Percentiles rank a stretch among this genome's conserved stretches.
Conservation (phyloP, 2,797 vertebrate genomes). For the Enteromius fasciolatus region DNA sequence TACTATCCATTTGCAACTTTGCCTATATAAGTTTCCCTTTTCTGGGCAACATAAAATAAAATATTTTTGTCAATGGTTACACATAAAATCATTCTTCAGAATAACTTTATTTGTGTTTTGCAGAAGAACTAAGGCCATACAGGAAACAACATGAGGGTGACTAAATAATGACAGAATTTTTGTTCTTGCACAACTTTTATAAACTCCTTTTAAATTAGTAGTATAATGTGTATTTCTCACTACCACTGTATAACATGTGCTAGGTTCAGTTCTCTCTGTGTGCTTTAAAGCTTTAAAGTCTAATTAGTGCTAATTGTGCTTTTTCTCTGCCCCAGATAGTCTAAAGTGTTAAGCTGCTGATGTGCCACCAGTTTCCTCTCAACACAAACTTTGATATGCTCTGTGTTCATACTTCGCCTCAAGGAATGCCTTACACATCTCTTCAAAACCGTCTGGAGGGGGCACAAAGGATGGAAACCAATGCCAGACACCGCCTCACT, state of each 20-base stretch:
- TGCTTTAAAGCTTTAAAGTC: background rate
- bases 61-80: background rate
- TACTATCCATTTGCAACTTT: background rate
- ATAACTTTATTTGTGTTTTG: background rate
- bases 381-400: conserved; percentile 30
- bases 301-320: conserved; percentile 48
- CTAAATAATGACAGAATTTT: background rate
- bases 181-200: background rate
- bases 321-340: conserved; percentile 69
- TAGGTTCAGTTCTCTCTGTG: conserved; percentile 4
- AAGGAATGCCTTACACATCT: conserved; percentile 78
- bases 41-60: background rate
- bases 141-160: background rate
- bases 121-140: background rate
- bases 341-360: conserved; percentile 37
- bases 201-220: background rate
- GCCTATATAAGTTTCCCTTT: background rate
- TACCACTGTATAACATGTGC: background rate
- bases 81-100: background rate
- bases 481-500: conserved; percentile 71
- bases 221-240: background rate
- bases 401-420: conserved; percentile 63
- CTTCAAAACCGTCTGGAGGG: conserved; percentile 77
- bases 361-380: conserved; percentile 54
- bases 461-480: conserved; percentile 74